These are phyloP conservation scores for Thecophora atra DNA, from an alignment of 2,888 invertebrate species.

Conservation along the genomic window DNA sequence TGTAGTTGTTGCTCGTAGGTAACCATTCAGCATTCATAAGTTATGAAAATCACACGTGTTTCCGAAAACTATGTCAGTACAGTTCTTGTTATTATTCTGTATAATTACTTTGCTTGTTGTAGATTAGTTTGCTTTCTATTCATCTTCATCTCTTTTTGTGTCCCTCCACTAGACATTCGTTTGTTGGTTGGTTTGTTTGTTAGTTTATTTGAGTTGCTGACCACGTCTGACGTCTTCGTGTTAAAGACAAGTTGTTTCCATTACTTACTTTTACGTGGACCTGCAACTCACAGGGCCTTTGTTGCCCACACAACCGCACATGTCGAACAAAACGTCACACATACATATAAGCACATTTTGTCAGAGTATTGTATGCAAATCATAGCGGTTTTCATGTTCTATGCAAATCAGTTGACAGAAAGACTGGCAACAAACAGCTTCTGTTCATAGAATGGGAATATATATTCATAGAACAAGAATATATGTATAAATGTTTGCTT, in stretches of 20 bases:
- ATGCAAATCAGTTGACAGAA: constrained; percentile 53
- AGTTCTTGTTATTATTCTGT: neutral
- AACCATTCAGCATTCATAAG: constrained; percentile 26
- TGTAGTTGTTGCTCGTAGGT: neutral
- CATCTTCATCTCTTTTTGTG: neutral
- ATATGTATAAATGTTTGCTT: constrained; percentile 55
- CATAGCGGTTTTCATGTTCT: constrained; percentile 55
- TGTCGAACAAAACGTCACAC: constrained; percentile 37
- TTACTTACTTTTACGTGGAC: constrained; percentile 43
- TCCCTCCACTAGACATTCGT: neutral
- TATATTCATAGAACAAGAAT: constrained; percentile 13
- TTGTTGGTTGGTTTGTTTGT: constrained; percentile 7
- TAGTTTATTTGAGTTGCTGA: constrained; percentile 38
- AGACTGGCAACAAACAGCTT: constrained; percentile 35
- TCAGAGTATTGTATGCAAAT: constrained; percentile 54
- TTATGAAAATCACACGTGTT: constrained; percentile 16
- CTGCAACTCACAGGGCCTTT: constrained; percentile 31
- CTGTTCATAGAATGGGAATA: too few relatives aligned
- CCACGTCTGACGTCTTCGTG: neutral
- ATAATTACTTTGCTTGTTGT: neutral
- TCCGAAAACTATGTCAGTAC: constrained; percentile 10
- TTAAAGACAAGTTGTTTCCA: constrained; percentile 22
- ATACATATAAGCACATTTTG: constrained; percentile 17
- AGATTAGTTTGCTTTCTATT: neutral
- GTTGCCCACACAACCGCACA: neutral